phyloP scores from a whole-genome alignment of 2,888 invertebrate genomes.

The Falcaria lacertinaria region DNA sequence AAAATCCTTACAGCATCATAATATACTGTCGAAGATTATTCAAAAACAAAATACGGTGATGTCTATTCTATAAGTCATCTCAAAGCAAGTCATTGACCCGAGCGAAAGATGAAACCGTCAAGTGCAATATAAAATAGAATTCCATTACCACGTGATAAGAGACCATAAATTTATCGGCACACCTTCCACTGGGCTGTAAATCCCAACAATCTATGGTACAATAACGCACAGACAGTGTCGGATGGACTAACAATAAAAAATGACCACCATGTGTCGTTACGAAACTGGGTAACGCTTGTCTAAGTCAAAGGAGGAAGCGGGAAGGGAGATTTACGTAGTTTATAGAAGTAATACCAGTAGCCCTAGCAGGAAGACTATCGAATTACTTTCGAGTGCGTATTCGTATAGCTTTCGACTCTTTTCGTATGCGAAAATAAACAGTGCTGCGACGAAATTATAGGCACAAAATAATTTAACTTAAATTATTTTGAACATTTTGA shows the following conservation, averaged over 20 bases:
- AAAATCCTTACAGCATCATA: too few relatives aligned
- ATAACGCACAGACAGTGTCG: slow-evolving; percentile 54
- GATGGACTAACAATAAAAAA: slow-evolving; percentile 71
- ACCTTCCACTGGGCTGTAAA: slow-evolving; percentile 48
- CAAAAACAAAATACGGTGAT: too few relatives aligned
- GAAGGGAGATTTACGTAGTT: not conserved
- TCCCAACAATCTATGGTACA: slow-evolving; percentile 50
- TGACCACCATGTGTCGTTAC: slow-evolving; percentile 60
- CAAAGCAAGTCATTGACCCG: slow-evolving; percentile 15
- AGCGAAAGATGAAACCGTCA: slow-evolving; percentile 28
- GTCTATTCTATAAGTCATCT: not conserved
- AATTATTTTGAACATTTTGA: too few relatives aligned
- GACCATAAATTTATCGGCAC: slow-evolving; percentile 69
- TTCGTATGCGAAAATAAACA: too few relatives aligned
- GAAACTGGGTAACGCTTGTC: slow-evolving; percentile 34
- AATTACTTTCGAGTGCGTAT: too few relatives aligned
- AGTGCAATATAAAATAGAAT: slow-evolving; percentile 29
- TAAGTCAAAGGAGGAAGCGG: slow-evolving; percentile 15
- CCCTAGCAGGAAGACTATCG: too few relatives aligned
- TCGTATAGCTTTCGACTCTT: too few relatives aligned
- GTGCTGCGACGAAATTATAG: too few relatives aligned
- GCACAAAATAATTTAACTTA: too few relatives aligned
- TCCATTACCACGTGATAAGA: slow-evolving; percentile 66
- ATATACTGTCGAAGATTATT: too few relatives aligned
- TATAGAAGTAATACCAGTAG: too few relatives aligned